phyloP scores from a whole-genome alignment of 2,888 invertebrate species.

The Drosophila borborema region DNA sequence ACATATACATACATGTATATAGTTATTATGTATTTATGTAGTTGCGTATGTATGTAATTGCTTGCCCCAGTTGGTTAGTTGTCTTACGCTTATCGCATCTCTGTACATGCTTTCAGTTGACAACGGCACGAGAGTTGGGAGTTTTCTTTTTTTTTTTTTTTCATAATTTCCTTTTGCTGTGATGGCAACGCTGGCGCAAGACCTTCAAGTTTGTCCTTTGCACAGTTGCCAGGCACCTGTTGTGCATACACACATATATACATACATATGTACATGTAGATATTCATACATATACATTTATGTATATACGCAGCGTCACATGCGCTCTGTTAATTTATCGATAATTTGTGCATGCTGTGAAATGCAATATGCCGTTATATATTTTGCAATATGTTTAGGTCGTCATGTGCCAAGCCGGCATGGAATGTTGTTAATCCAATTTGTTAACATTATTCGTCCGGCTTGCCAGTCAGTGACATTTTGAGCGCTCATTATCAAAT shows the following conservation, averaged over 20 bases:
- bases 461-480: constrained; percentile 59
- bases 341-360: constrained; percentile 39
- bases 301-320: not conserved
- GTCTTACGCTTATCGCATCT: constrained; percentile 59
- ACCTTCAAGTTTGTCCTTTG: constrained; percentile 77
- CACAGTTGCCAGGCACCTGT: constrained; percentile 81
- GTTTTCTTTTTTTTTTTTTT: constrained; percentile 12
- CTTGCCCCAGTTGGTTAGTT: constrained; percentile 47
- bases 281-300: not conserved
- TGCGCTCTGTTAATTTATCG: constrained; percentile 44
- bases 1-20: not conserved
- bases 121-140: constrained; percentile 39
- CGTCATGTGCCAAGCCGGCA: constrained; percentile 9
- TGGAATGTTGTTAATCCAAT: constrained; percentile 27
- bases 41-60: constrained; percentile 2
- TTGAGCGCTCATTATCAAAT: constrained; percentile 53
- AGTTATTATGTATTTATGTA: not conserved
- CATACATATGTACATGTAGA: not conserved
- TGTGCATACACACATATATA: constrained; percentile 44
- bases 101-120: constrained; percentile 36
- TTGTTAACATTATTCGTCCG: constrained; percentile 12
- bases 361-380: constrained; percentile 39
- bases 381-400: constrained; percentile 40
- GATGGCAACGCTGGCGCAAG: constrained; percentile 55
- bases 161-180: constrained; percentile 23